These are phyloP conservation scores for Esox niger DNA, from an alignment of 2,113 vertebrate species.

Conservation along the genomic window DNA sequence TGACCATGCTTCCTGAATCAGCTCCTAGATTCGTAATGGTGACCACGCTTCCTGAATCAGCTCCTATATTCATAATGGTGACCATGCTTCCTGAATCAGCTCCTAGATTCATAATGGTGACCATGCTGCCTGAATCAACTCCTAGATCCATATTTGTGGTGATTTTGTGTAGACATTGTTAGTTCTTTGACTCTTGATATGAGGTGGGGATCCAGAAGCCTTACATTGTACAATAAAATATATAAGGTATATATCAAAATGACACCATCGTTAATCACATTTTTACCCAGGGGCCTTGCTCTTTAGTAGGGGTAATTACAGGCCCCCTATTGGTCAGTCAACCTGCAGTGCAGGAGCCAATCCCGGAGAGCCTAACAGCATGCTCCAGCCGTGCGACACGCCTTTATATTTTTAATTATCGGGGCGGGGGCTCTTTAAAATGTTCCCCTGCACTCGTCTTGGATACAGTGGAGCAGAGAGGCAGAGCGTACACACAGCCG, in stretches of 20 bases:
- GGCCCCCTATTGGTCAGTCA: conserved; percentile 58
- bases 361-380: conserved; percentile 60
- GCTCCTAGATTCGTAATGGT: no score
- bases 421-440: conserved; percentile 67
- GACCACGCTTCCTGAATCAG: no score
- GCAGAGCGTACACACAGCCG: conserved; percentile 26
- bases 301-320: conserved; percentile 61
- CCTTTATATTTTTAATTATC: conserved; percentile 74
- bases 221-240: conserved; percentile 14
- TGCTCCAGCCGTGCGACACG: conserved; percentile 47
- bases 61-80: no score
- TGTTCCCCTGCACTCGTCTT: conserved; percentile 38
- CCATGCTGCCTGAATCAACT: neutral
- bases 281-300: conserved; percentile 30
- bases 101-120: neutral
- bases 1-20: no score
- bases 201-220: neutral
- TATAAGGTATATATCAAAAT: conserved; percentile 31
- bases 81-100: no score
- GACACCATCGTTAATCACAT: conserved; percentile 48
- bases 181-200: neutral
- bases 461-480: conserved; percentile 51
- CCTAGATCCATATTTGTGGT: neutral
- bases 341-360: conserved; percentile 61
- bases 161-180: neutral